phyloP scores from a whole-genome alignment of 2,113 vertebrate genomes.

The Mirounga angustirostris region DNA sequence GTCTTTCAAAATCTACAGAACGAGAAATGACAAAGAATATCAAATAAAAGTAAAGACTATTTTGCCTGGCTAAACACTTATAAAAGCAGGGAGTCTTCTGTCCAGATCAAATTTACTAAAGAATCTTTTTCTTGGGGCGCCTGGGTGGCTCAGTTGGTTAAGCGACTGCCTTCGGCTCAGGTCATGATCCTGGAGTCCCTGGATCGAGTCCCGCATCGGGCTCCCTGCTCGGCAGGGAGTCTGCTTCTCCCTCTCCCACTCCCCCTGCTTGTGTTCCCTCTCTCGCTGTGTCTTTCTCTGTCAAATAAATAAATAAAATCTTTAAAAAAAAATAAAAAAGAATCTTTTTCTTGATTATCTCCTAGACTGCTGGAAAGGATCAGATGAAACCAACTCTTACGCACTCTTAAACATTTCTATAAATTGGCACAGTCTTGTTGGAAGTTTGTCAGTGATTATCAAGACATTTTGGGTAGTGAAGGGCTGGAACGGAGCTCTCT shows the following conservation, averaged over 20 bases:
- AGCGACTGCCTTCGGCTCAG: too few relatives aligned
- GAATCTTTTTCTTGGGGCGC: neutral
- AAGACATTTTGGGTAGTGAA: neutral
- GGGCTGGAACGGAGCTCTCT: neutral
- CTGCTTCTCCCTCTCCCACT: too few relatives aligned
- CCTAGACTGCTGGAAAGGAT: neutral
- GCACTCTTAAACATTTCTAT: neutral
- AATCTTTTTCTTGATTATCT: slow-evolving; percentile 13
- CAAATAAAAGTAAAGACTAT: neutral
- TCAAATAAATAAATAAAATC: too few relatives aligned
- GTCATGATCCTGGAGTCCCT: too few relatives aligned
- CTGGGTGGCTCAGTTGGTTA: too few relatives aligned
- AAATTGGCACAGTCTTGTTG: neutral
- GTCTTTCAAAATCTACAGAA: slow-evolving; percentile 88
- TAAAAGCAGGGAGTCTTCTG: neutral
- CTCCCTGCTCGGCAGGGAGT: too few relatives aligned
- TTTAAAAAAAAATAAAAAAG: neutral
- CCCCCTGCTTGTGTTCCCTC: too few relatives aligned
- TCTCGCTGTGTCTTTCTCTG: too few relatives aligned
- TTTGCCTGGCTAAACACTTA: neutral
- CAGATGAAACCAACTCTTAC: neutral
- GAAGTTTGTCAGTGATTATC: neutral
- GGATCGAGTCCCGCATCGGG: too few relatives aligned
- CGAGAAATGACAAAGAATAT: neutral
- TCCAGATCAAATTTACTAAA: neutral